Conservation (phyloP, 1,140 invertebrate species). For the Drosophila lacertosa region DNA sequence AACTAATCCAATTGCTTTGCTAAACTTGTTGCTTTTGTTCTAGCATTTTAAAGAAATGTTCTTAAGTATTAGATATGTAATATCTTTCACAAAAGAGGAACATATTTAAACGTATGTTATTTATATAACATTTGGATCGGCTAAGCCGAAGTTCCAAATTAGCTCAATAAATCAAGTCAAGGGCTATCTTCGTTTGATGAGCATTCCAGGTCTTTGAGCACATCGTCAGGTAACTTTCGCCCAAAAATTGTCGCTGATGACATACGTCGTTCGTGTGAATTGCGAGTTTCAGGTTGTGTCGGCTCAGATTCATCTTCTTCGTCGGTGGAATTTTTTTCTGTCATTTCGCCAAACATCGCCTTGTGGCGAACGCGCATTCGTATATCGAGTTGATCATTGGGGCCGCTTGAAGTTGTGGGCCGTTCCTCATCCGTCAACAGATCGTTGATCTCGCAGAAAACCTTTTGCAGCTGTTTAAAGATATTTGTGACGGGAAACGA, state of each 20-base stretch:
- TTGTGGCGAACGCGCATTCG: conserved; percentile 49
- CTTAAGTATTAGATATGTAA: no score
- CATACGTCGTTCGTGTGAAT: conserved; percentile 51
- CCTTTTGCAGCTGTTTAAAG: conserved; percentile 52
- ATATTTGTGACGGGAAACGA: conserved; percentile 50
- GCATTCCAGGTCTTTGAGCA: conserved; percentile 20
- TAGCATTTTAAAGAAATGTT: no score
- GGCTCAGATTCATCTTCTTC: conserved; percentile 12
- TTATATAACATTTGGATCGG: no score
- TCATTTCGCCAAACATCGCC: conserved; percentile 48
- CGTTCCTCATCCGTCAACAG: conserved; percentile 26
- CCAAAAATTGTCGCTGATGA: conserved; percentile 57
- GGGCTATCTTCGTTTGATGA: not conserved
- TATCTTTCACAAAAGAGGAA: no score
- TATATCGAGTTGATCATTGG: conserved; percentile 34
- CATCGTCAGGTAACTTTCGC: conserved; percentile 41
- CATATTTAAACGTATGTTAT: no score
- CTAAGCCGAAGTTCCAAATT: no score
- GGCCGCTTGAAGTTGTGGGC: conserved; percentile 2
- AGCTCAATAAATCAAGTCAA: not conserved
- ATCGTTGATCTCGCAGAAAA: conserved; percentile 52
- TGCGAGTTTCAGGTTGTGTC: not conserved
- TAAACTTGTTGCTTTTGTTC: no score
- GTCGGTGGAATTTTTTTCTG: not conserved
- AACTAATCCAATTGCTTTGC: no score